Evolutionary conservation across 2,113 vertebrate species (phyloP).

Genomic region (Mesoclemmys tuberculata): DNA sequence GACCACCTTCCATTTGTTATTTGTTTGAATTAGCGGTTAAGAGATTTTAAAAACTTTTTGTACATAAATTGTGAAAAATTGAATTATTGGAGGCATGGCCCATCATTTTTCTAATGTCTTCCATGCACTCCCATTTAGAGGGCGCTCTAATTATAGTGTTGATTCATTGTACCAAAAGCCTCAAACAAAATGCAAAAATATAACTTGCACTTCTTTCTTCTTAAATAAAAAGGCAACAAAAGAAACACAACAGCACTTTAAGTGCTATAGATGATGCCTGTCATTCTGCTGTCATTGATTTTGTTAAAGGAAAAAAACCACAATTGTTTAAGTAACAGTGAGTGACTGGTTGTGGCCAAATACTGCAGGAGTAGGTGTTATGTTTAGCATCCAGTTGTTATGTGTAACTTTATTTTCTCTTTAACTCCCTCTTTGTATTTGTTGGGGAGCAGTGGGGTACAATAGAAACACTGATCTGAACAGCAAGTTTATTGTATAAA

Average conservation of each 20-base stretch:
- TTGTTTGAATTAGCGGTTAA: neutral
- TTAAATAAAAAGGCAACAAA: neutral
- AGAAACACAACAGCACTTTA: neutral
- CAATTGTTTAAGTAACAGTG: neutral
- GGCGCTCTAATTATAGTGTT: neutral
- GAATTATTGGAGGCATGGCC: neutral
- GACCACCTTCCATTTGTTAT: no score
- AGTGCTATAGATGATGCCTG: neutral
- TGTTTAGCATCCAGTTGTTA: neutral
- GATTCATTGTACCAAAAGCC: neutral
- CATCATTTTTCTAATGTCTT: neutral
- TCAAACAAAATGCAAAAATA: neutral
- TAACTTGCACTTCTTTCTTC: neutral
- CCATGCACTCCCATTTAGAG: neutral
- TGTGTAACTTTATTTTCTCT: neutral
- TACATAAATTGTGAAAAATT: neutral
- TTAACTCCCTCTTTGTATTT: neutral
- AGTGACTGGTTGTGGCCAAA: neutral
- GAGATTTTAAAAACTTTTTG: neutral
- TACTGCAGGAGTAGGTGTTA: neutral
- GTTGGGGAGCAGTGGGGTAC: neutral
- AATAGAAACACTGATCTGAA: neutral
- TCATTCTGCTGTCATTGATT: slow-evolving; percentile 11
- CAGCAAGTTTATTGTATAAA: neutral
- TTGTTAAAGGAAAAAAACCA: neutral